A percentile compares a stretch with the other conserved stretches of the same genome.
These are phyloP conservation scores for Lateolabrax maculatus DNA, from an alignment of 2,797 vertebrate species.

Conservation along the genomic window DNA sequence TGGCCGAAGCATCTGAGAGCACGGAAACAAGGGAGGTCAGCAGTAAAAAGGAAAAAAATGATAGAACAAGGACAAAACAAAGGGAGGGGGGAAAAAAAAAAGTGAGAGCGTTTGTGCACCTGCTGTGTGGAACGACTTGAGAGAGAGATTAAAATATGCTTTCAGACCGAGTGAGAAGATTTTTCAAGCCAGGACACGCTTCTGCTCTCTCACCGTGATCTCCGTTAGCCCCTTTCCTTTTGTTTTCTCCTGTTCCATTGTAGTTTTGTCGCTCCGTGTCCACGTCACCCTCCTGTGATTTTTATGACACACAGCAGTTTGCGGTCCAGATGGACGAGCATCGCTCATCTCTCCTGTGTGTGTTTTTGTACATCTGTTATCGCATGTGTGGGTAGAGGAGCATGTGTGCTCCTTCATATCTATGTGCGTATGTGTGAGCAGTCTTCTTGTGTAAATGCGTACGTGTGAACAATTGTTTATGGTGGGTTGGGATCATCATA, in stretches of 20 bases:
- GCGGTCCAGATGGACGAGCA: conserved; percentile 69
- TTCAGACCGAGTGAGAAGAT: conserved; percentile 22
- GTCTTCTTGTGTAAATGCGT: background rate
- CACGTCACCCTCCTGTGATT: conserved; percentile 29
- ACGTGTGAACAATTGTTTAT: conserved; percentile 17
- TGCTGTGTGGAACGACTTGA: conserved; percentile 44
- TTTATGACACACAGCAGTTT: conserved; percentile 48
- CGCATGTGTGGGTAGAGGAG: conserved; percentile 46
- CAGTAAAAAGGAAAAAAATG: conserved; percentile 34
- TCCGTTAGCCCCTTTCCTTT: background rate
- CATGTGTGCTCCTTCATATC: conserved; percentile 36
- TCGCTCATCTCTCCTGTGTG: conserved; percentile 44
- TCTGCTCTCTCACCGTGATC: conserved; percentile 28
- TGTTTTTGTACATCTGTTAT: conserved; percentile 40
- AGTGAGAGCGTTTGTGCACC: conserved; percentile 30
- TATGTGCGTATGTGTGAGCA: conserved; percentile 23
- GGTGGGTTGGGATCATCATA: conserved; percentile 12
- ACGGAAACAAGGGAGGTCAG: conserved; percentile 43
- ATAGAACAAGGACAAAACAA: conserved; percentile 43
- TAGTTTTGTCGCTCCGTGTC: conserved; percentile 5
- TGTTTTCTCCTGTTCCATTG: background rate
- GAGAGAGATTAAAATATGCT: conserved; percentile 31
- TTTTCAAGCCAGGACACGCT: conserved; percentile 25
- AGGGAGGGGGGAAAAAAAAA: background rate
- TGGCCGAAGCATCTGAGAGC: conserved; percentile 15